Evolutionary conservation across 2,113 vertebrate species (phyloP).

Genomic region (Sapayoa aenigma): DNA sequence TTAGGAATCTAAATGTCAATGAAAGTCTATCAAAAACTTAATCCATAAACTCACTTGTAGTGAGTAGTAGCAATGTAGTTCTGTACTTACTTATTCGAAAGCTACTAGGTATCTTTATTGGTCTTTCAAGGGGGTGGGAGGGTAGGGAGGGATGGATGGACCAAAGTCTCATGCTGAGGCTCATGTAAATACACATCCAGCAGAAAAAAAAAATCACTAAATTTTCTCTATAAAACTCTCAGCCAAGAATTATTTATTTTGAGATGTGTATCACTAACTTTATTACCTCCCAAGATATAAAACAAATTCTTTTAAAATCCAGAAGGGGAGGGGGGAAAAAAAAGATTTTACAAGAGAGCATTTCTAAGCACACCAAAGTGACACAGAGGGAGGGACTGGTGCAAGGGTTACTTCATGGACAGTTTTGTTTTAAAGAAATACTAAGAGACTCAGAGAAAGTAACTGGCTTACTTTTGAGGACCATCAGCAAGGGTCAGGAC

Average conservation of each 20-base stretch:
- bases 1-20: neutral
- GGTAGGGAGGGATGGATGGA: neutral
- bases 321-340: accelerated
- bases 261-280: neutral
- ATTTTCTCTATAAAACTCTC: neutral
- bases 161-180: neutral
- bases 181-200: neutral
- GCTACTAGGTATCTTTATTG: neutral
- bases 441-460: neutral
- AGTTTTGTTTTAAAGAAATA: neutral
- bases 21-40: neutral
- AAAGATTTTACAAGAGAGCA: neutral
- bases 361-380: neutral
- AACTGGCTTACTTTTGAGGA: neutral
- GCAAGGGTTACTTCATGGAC: neutral
- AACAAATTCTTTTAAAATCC: neutral
- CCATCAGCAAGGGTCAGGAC: neutral
- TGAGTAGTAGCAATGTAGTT: neutral
- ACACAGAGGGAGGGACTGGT: neutral
- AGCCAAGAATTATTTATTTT: neutral
- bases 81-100: neutral
- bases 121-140: neutral
- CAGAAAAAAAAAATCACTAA: neutral
- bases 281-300: neutral
- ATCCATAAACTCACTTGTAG: neutral